Conservation (phyloP, 2,113 vertebrate genomes). For the Halichoerus grypus region DNA sequence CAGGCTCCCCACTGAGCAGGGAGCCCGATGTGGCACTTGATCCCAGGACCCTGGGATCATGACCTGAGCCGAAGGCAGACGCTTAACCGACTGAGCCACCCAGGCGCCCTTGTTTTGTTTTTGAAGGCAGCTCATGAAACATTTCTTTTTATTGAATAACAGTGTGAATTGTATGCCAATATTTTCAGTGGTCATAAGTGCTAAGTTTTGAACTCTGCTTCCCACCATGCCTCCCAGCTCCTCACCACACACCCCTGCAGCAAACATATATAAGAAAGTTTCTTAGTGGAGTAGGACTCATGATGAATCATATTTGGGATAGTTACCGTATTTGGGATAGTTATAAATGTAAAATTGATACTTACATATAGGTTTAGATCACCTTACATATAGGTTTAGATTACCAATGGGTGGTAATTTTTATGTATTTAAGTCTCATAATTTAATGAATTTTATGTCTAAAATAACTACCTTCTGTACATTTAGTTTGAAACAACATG, state of each 20-base stretch:
- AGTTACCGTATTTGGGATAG: constrained; percentile 9
- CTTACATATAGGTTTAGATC: not conserved
- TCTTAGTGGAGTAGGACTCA: not conserved
- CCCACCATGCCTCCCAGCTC: not conserved
- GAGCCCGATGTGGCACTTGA: too few relatives aligned
- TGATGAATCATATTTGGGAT: not conserved
- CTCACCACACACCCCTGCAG: not conserved
- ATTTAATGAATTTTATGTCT: constrained; percentile 32
- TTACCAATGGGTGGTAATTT: not conserved
- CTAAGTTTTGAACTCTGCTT: not conserved
- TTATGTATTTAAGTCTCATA: not conserved
- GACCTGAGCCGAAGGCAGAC: too few relatives aligned
- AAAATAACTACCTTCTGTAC: not conserved
- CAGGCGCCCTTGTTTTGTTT: not conserved
- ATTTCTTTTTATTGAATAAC: constrained; percentile 43
- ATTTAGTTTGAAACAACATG: not conserved
- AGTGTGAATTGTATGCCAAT: not conserved
- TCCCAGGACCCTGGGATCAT: too few relatives aligned
- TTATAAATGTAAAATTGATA: constrained; percentile 21
- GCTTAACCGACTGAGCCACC: not conserved
- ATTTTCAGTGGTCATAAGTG: not conserved
- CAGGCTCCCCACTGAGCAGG: too few relatives aligned
- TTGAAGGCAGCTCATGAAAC: not conserved
- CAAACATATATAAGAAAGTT: not conserved
- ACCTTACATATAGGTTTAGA: not conserved